phyloP scores from a whole-genome alignment of 2,113 vertebrate genomes.

The Bucco capensis region DNA sequence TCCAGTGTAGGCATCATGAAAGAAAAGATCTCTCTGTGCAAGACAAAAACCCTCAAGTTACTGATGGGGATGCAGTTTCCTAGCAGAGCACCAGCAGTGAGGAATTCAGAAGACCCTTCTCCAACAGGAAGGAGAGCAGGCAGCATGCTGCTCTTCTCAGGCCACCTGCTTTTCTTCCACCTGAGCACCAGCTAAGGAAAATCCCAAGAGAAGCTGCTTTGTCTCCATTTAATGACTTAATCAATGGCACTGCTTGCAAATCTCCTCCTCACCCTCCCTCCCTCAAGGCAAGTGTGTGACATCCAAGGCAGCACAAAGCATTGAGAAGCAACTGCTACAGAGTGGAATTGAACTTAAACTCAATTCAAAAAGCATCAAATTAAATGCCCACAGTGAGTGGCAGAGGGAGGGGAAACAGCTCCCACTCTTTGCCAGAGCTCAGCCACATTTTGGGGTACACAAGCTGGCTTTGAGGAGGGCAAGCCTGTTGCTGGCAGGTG shows the following conservation, averaged over 20 bases:
- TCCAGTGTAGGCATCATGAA: accelerated
- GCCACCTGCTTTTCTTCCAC: not conserved
- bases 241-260: not conserved
- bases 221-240: slow-evolving; percentile 31
- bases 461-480: not conserved
- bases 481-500: accelerated
- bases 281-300: not conserved
- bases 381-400: not conserved
- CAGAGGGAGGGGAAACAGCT: not conserved
- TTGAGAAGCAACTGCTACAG: not conserved
- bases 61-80: not conserved
- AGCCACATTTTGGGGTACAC: accelerated
- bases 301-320: not conserved
- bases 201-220: slow-evolving; percentile 9
- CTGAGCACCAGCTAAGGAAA: not conserved
- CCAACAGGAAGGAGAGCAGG: not conserved
- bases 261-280: not conserved
- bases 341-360: not conserved
- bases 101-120: not conserved
- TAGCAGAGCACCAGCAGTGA: not conserved
- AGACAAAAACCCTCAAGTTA: not conserved
- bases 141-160: not conserved
- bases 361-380: not conserved
- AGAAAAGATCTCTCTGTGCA: not conserved
- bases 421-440: not conserved